phyloP scores from a whole-genome alignment of 2,113 vertebrate genomes.

The Pterocles burchelli region DNA sequence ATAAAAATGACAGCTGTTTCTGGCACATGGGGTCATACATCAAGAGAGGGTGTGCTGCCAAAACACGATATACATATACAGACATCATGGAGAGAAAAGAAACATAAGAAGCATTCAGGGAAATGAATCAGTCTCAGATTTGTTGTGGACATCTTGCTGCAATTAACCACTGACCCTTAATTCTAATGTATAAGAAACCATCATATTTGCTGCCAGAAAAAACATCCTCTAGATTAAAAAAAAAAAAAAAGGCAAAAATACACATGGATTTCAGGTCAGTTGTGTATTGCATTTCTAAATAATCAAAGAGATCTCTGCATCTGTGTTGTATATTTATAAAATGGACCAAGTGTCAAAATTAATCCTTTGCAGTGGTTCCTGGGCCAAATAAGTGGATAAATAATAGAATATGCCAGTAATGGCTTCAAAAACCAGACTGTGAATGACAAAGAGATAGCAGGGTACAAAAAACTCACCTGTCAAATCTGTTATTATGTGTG shows the following conservation, averaged over 20 bases:
- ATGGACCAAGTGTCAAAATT: neutral
- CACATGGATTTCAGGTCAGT: neutral
- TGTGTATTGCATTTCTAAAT: neutral
- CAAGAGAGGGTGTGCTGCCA: neutral
- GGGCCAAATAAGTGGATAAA: neutral
- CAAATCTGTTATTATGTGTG: slow-evolving; percentile 28
- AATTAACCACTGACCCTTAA: neutral
- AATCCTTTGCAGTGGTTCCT: neutral
- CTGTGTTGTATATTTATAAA: neutral
- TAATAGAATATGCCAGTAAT: neutral
- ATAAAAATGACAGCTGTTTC: neutral
- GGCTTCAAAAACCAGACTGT: neutral
- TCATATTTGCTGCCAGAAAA: neutral
- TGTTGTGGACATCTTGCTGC: neutral
- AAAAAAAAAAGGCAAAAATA: neutral
- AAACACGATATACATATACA: neutral
- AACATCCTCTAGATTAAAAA: neutral
- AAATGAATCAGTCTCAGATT: neutral
- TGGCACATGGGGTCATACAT: neutral
- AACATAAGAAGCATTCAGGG: neutral
- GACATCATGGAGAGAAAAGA: neutral
- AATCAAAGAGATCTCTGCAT: neutral
- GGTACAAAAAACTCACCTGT: neutral
- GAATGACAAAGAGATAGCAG: neutral
- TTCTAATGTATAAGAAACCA: neutral